Evolutionary conservation across 2,113 vertebrate genomes (phyloP), one percentile per base, ranked within the genome.

Genomic region (Zeus faber): DNA sequence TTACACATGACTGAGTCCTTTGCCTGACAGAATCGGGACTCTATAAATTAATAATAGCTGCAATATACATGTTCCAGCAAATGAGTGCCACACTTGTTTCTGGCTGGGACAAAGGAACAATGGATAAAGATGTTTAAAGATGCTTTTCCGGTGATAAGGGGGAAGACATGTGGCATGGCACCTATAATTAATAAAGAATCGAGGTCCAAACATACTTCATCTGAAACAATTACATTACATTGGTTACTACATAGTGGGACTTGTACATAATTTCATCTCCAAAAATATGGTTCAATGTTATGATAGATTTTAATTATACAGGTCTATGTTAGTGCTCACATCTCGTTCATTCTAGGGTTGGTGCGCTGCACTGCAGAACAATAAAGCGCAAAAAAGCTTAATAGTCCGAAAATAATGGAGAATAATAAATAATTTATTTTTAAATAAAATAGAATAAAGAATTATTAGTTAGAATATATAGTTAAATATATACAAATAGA

Each of bases 21-120:
- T 54, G 71, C 70, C 49, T 77, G 82, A 87, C 86, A 85, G 82
- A 89, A 76, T 80, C 41, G 29, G 87, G 81, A 72, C 82, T 78
- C 68, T 62, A 86, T 87, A 62, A 87, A 88, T 88, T 40, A 86
- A 79, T 84, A 57, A 89, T 80, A 65, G 48, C 57, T 13, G 6
- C 24, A 37, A 59, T 55, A 64, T 74, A 45, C 72, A 64, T 22
- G 72, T 64, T 67, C 18, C 37, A 41, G 25, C 11, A 16, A 43
- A 59, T 39, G 13, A 25, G 49, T 57, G 45, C 45, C 43, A 14
- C 54, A 46, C 26, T 25, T 21, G 51, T 35, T 47, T 29, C 45
- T 41, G 41, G 17, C 49, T 23, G 33, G 16, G 52, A 25, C 43
- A 37, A 50, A 69, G 60, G 5, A 59, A 71, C 62, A 80, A 60